phyloP scores from a whole-genome alignment of 2,888 invertebrate species.

The Agonopterix alstromeriana region DNA sequence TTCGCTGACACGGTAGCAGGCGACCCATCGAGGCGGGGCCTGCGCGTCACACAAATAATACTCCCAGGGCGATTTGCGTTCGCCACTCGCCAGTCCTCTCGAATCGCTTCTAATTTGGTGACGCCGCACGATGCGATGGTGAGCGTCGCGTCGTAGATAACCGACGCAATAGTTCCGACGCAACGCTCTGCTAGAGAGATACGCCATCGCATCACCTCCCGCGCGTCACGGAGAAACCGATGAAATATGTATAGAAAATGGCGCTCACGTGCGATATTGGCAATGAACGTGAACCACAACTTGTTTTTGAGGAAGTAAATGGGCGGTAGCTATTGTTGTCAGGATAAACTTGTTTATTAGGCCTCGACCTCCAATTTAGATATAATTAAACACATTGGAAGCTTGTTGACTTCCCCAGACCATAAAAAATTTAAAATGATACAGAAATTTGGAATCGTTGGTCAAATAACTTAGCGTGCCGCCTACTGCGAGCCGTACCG shows the following conservation, averaged over 20 bases:
- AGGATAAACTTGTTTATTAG: constrained; percentile 16
- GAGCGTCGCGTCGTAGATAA: constrained; percentile 19
- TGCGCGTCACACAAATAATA: constrained; percentile 56
- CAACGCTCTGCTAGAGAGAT: constrained; percentile 5
- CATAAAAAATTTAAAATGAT: too few relatives aligned
- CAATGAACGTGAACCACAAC: constrained; percentile 24
- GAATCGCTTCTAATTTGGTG: constrained; percentile 72
- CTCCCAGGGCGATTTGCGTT: constrained; percentile 30
- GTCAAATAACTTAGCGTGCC: too few relatives aligned
- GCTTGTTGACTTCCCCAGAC: too few relatives aligned
- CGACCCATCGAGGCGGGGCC: constrained; percentile 48
- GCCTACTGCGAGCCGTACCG: too few relatives aligned
- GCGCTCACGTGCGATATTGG: constrained; percentile 26
- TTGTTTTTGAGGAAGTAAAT: constrained; percentile 15
- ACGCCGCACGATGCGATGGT: constrained; percentile 34
- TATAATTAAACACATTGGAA: not conserved
- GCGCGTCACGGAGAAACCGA: constrained; percentile 25
- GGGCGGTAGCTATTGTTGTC: constrained; percentile 15
- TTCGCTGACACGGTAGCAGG: constrained; percentile 35
- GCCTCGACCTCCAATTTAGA: constrained; percentile 3
- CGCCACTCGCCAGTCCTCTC: constrained; percentile 27
- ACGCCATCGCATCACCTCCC: constrained; percentile 6
- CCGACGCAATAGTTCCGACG: constrained; percentile 17
- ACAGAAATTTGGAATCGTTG: too few relatives aligned
- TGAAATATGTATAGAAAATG: constrained; percentile 20